These are phyloP conservation scores for Hypomecis punctinalis DNA, from an alignment of 2,888 invertebrate genomes.

Conservation along the genomic window DNA sequence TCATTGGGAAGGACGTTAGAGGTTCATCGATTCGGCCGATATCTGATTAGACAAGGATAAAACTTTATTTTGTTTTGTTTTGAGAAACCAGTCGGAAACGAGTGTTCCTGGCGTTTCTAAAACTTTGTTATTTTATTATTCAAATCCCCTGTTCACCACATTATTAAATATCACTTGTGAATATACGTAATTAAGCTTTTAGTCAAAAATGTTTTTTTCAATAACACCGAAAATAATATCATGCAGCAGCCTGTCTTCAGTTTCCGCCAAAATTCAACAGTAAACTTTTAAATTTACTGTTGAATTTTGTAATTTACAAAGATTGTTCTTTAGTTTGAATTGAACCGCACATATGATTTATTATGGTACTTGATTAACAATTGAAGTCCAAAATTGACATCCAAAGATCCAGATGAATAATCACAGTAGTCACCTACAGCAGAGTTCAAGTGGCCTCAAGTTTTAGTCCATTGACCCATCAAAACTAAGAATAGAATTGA, in stretches of 20 bases:
- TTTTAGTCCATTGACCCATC: slow-evolving; percentile 39
- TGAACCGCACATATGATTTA: background rate
- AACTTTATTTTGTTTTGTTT: slow-evolving; percentile 25
- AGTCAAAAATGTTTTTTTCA: too few relatives aligned
- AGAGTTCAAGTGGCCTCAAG: slow-evolving; percentile 40
- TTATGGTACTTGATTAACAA: background rate
- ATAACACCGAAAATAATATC: too few relatives aligned
- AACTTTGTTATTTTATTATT: background rate
- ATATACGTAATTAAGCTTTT: too few relatives aligned
- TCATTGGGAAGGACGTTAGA: slow-evolving; percentile 46
- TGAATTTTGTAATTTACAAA: too few relatives aligned
- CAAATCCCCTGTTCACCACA: too few relatives aligned
- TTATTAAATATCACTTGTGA: too few relatives aligned
- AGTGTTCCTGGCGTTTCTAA: background rate
- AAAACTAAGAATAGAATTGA: slow-evolving; percentile 33
- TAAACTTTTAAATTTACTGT: too few relatives aligned
- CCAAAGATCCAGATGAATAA: slow-evolving; percentile 32
- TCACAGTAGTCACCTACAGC: slow-evolving; percentile 1
- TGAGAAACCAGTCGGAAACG: background rate
- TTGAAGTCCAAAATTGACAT: slow-evolving; percentile 12
- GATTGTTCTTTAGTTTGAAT: background rate
- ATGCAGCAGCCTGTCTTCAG: too few relatives aligned
- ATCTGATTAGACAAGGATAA: slow-evolving; percentile 36
- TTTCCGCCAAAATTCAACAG: too few relatives aligned
- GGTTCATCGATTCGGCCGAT: slow-evolving; percentile 48